Evolutionary conservation across 2,888 invertebrate genomes (phyloP).

Genomic region (Volucella inanis): DNA sequence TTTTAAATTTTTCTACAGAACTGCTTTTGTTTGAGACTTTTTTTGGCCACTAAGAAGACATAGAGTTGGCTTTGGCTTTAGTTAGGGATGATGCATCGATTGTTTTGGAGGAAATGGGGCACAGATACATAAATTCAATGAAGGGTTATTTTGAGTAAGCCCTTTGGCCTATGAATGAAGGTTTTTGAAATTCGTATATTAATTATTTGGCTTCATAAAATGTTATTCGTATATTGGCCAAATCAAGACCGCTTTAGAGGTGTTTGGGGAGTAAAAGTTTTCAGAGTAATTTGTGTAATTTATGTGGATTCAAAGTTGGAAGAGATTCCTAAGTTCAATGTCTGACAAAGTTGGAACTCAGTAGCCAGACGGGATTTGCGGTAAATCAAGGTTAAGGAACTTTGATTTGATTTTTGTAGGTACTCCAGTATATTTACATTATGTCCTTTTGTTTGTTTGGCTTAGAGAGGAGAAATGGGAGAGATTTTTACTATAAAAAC

Average conservation of each 20-base stretch:
- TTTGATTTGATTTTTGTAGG: too few species aligned
- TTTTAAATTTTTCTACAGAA: constrained; percentile 39
- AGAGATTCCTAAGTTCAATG: too few species aligned
- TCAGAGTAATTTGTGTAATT: neutral
- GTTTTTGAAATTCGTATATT: constrained; percentile 22
- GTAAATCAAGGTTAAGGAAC: too few species aligned
- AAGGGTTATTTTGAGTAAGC: constrained; percentile 43
- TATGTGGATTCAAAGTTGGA: too few species aligned
- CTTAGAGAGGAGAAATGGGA: too few species aligned
- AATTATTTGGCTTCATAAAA: constrained; percentile 50
- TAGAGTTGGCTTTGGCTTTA: constrained; percentile 26
- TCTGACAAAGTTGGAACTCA: too few species aligned
- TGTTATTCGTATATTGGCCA: constrained; percentile 4
- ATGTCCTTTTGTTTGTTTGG: too few species aligned
- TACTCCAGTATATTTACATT: too few species aligned
- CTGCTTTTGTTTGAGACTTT: neutral
- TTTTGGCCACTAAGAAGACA: neutral
- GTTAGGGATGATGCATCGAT: constrained; percentile 57
- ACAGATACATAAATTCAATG: constrained; percentile 56
- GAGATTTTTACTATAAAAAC: too few species aligned
- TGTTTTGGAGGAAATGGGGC: constrained; percentile 71
- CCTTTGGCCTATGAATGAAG: constrained; percentile 1
- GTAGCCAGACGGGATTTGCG: too few species aligned
- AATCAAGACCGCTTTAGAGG: constrained; percentile 7
- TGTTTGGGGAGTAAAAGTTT: neutral